Evolutionary conservation across 2,888 invertebrate species (phyloP), one percentile per base, ranked within the genome.

Genomic region (Charanyca ferruginea): DNA sequence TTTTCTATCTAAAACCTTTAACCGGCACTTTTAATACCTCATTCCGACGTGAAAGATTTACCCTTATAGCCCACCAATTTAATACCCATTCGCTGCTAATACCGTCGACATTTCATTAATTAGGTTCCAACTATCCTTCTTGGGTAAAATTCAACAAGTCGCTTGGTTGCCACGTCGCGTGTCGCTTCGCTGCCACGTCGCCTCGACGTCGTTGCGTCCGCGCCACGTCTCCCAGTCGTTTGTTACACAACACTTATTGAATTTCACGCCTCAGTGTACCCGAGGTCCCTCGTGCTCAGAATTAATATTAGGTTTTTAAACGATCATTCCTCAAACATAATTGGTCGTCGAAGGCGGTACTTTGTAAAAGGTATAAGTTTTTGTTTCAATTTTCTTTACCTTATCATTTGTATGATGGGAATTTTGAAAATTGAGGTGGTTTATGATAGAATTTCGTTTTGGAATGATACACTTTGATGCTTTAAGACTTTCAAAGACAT

Each of bases 191-290:
- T 38, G 80, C 54, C 51, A 32, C 73, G 44, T 84, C 61, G 48
- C 23, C n/a, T 44, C 77, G 73, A n/a, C 22, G 35, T 38, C 68
- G 73, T 48, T 68, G 42, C 65, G 70, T 71, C 67, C 63, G 18
- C 70, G 80, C 54, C 60, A 49, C 80, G 66, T 64, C 70, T 63
- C 77, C 72, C 69, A 79, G 81, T 80, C 81, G 83, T 85, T 85
- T 76, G 83, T 85, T 85, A 86, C 85, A 87, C 85, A 88, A 87
- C 83, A 88, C 88, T 90, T 89, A 90, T 91, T 90, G 90, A 91
- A 90, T 91, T 91, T 90, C 85, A 87, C 87, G 89, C 87, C 82
- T 85, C 86, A 85, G 75, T 85, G 81, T 82, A 82, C 79, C 80
- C 77, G 76, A 75, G 80, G 81, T 77, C 75, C 75, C 63, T 72